These are phyloP conservation scores for Lithodes maja DNA, from an alignment of 2,888 invertebrate genomes.

Conservation along the genomic window DNA sequence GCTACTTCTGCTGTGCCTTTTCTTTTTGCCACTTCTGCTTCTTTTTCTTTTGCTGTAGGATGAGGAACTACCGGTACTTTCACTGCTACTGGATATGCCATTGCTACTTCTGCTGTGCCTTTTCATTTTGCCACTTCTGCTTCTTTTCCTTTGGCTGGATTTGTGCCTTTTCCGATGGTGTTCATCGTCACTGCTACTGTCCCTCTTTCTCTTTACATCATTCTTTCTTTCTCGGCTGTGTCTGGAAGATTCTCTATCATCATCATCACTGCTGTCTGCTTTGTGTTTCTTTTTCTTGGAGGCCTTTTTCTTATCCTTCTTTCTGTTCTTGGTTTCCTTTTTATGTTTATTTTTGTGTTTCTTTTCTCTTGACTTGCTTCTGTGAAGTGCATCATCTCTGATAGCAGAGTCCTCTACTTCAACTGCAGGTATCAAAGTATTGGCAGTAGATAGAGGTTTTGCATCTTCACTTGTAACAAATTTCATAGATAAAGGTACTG, in stretches of 20 bases:
- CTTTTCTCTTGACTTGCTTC: conserved; percentile 70
- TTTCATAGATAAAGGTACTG: too few species aligned
- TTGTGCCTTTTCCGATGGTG: too few species aligned
- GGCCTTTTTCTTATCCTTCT: conserved; percentile 71
- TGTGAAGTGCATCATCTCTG: too few species aligned
- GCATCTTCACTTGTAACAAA: too few species aligned
- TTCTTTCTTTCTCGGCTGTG: conserved; percentile 57
- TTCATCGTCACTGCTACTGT: too few species aligned
- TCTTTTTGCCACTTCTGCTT: conserved; percentile 69
- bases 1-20: conserved; percentile 36
- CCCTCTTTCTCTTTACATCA: too few species aligned
- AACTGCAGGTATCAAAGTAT: background rate
- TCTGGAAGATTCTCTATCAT: conserved; percentile 71
- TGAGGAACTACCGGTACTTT: conserved; percentile 66
- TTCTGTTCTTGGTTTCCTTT: conserved; percentile 71
- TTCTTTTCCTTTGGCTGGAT: conserved; percentile 71
- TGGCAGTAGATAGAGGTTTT: background rate
- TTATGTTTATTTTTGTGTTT: conserved; percentile 73
- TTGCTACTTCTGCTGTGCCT: conserved; percentile 43
- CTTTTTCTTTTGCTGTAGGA: conserved; percentile 71
- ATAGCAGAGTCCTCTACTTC: too few species aligned
- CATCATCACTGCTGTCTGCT: conserved; percentile 21
- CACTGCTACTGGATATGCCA: conserved; percentile 59
- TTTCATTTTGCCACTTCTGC: conserved; percentile 69
- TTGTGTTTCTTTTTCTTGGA: conserved; percentile 48